Base-by-base conservation (phyloP, 2,113 vertebrate species). In the Sterrhoptilus dennistouni region DNA sequence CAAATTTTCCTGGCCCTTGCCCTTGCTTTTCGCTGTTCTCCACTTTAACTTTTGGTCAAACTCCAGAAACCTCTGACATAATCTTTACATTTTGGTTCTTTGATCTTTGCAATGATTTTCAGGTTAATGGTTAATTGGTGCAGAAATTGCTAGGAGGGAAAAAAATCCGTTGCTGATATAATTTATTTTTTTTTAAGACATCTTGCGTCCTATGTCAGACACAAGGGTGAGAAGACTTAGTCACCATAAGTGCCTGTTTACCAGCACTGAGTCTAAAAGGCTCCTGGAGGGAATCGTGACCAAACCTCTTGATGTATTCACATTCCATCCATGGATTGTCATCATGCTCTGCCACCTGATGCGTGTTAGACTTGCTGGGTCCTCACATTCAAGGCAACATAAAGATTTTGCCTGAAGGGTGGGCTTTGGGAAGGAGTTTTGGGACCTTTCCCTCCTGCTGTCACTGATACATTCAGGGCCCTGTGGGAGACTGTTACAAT, bases 261-360 rank as follows among this genome's bases (percentile, higher is more conserved):
- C 6, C 59, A 44, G 28, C 6, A 0, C 20, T 28, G 65, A 69
- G 33, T 27, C 28, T 49, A 52, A 49, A 65, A 66, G 24, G 14
- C 13, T 71, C 24, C 57, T 68, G 40, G 11, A 76, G n/a, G 22
- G 20, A 75, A 2, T 19, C 1, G 2, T 2, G 11, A 31, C 25
- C 21, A 29, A 24, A 50, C 21, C 17, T 22, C 3, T 11, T 2
- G 0, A 24, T 20, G 23, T 17, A 40, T 6, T 35, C 63, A 60
- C 12, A 6, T 33, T 13, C 11, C 11, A 38, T 7, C 19, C 0
- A 0, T 0, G 9, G 8, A 29, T 18, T 52, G 16, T 8, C 44
- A 29, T 35, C 2, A 2, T 4, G 12, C 52, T 72, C 63, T 72
- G 35, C 6, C n/a, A 24, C 9, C 31, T 52, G 6, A 47, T 18